Conservation (phyloP, 2,888 invertebrate species). For the Drosophila atripex region DNA sequence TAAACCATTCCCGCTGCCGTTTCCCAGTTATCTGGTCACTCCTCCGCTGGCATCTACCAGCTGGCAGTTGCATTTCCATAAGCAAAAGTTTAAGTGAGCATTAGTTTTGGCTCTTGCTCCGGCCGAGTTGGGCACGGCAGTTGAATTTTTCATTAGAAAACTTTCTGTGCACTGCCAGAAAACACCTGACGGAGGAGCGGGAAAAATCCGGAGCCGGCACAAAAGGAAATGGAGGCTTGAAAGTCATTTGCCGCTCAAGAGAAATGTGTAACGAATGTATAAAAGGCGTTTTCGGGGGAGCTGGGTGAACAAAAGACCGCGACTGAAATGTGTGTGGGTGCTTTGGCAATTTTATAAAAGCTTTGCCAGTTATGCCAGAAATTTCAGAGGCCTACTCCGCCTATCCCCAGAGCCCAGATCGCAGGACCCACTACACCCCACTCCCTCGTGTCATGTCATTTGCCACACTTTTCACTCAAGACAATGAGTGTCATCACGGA, state of each 20-base stretch:
- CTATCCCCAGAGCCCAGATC: no score
- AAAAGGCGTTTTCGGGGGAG: slow-evolving; percentile 27
- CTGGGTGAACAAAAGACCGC: slow-evolving; percentile 29
- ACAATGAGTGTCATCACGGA: slow-evolving; percentile 75
- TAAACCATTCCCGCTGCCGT: slow-evolving; percentile 24
- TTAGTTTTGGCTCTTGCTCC: slow-evolving; percentile 28
- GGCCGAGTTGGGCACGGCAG: slow-evolving; percentile 14
- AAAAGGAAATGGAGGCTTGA: slow-evolving; percentile 51
- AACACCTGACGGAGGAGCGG: not conserved
- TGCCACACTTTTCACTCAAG: slow-evolving; percentile 60
- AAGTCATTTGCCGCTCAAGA: slow-evolving; percentile 49
- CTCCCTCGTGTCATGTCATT: slow-evolving; percentile 28
- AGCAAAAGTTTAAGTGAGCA: slow-evolving; percentile 45
- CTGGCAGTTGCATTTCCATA: slow-evolving; percentile 45
- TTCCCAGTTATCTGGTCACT: slow-evolving; percentile 33
- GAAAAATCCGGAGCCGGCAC: slow-evolving; percentile 19
- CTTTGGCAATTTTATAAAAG: slow-evolving; percentile 47
- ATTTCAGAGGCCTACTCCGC: slow-evolving; percentile 21
- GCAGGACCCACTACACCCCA: not conserved
- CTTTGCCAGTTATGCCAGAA: slow-evolving; percentile 52
- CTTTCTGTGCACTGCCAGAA: slow-evolving; percentile 40
- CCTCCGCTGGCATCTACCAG: slow-evolving; percentile 13
- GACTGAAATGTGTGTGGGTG: slow-evolving; percentile 29
- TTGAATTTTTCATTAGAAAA: slow-evolving; percentile 69
- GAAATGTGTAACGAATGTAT: slow-evolving; percentile 37